phyloP scores from a whole-genome alignment of 2,888 invertebrate species.

The Nyleta sp. region DNA sequence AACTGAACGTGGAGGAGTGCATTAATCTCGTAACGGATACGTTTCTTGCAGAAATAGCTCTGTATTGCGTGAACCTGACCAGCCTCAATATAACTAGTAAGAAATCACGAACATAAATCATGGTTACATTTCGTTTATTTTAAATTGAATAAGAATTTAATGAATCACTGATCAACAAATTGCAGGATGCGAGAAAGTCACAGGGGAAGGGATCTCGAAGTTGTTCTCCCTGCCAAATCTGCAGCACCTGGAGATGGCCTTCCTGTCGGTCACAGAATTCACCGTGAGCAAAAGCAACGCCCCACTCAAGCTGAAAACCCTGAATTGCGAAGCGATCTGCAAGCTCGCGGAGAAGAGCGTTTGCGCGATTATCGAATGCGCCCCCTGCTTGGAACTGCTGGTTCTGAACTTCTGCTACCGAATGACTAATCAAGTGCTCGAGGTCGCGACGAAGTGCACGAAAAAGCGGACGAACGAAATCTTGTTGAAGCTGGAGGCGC shows the following conservation, averaged over 20 bases:
- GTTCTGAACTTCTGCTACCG: constrained; percentile 12
- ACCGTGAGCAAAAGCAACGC: constrained; percentile 15
- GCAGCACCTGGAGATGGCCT: constrained; percentile 25
- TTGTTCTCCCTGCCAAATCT: constrained; percentile 45
- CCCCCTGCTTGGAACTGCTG: constrained; percentile 33
- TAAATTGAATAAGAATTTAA: not conserved
- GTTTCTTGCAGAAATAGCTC: constrained; percentile 19
- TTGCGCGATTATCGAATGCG: constrained; percentile 24
- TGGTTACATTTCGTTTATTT: too few relatives aligned
- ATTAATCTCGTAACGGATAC: constrained; percentile 16
- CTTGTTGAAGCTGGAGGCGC: constrained; percentile 30
- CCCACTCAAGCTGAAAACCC: constrained; percentile 34
- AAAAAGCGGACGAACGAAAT: constrained; percentile 46
- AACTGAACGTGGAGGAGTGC: constrained; percentile 19
- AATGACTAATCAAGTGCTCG: constrained; percentile 31
- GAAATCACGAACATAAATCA: not conserved
- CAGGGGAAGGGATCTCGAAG: constrained; percentile 27
- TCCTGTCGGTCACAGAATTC: constrained; percentile 4
- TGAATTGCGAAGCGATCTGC: constrained; percentile 9
- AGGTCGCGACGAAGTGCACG: constrained; percentile 37
- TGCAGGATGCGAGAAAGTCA: constrained; percentile 30
- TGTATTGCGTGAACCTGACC: constrained; percentile 33
- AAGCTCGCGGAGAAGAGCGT: constrained; percentile 21
- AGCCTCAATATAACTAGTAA: constrained; percentile 39
- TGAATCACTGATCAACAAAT: not conserved